A percentile compares a stretch with the other conserved stretches of the same genome.
These are phyloP conservation scores for Lepidurus packardi DNA, from an alignment of 1,140 invertebrate genomes.

Conservation along the genomic window DNA sequence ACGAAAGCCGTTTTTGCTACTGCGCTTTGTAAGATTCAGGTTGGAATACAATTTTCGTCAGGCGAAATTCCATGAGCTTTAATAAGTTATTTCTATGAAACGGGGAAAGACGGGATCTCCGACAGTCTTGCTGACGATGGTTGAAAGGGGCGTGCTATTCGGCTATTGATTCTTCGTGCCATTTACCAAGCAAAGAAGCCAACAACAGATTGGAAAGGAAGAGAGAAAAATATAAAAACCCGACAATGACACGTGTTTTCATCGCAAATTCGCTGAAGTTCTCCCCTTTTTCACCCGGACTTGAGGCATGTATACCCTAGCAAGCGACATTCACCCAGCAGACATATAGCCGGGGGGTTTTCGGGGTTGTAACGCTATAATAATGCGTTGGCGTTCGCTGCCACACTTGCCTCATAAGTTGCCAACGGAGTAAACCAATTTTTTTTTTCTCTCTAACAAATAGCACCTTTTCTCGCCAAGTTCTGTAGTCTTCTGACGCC, in stretches of 20 bases:
- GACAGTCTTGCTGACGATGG: neutral
- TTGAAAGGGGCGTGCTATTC: slow-evolving; percentile 6
- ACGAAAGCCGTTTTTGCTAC: neutral
- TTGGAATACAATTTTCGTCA: neutral
- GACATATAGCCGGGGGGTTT: neutral
- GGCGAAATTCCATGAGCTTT: neutral
- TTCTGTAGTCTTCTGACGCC: neutral
- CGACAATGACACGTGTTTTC: neutral
- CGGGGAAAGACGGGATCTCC: neutral
- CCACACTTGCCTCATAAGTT: neutral
- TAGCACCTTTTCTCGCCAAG: slow-evolving; percentile 1
- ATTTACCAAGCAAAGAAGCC: neutral
- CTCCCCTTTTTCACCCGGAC: neutral
- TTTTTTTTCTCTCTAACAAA: neutral
- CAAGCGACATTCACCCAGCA: neutral
- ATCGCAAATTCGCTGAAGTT: neutral
- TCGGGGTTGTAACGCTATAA: too few relatives aligned
- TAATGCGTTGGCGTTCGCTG: neutral
- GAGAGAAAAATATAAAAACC: neutral
- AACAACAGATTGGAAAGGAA: neutral
- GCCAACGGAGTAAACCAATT: neutral
- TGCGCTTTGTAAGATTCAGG: neutral
- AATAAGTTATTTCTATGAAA: neutral
- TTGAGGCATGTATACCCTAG: neutral
- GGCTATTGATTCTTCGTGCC: neutral